Evolutionary conservation across 2,888 invertebrate genomes (phyloP), one percentile per base, ranked within the genome.

Genomic region (Boloria euphrosyne): DNA sequence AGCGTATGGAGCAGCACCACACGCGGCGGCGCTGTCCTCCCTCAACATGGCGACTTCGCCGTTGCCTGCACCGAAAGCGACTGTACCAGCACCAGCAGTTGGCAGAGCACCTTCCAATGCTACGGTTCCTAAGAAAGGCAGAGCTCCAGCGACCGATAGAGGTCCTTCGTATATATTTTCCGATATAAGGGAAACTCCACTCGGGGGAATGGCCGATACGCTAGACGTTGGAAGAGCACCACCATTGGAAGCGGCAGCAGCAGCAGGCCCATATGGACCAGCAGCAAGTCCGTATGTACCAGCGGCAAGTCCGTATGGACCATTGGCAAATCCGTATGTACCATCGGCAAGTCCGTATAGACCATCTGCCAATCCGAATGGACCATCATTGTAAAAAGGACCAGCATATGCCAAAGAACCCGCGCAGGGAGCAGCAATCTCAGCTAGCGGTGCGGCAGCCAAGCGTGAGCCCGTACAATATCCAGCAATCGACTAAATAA

Each of bases 161-260:
- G 72, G 52, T 6, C 82, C 82, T 69, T 79, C 78, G 31, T 79
- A 76, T 2, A 71, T 71, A 62, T 81, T 83, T 55, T 80, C 79
- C 49, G 81, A 79, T 4, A 75, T 38, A 2, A 78, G 72, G n/a
- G 73, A 68, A 10, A 80, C 66, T 59, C 80, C 78, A 58, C 52
- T 71, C 18, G 75, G 74, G n/a, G 76, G 69, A 51, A 75, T 71
- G 10, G 77, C 71, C 3, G 80, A 80, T 7, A 70, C 58, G 62
- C 82, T 83, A 55, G 79, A 73, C 13, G 78, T 75, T 14, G 74
- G 68, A 14, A 77, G 65, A 43, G 72, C 73, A 13, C 75, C 74
- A 6, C 72, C 74, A 31, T 68, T 68, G n/a, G 75, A 74, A 14
- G 75, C 72, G 17, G 72, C 64, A 31, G 69, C 68, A 47, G 67